Percentiles rank a stretch among this genome's conserved stretches.
Evolutionary conservation across 1,140 invertebrate species (phyloP).

Genomic region (Pteromalus puparum): DNA sequence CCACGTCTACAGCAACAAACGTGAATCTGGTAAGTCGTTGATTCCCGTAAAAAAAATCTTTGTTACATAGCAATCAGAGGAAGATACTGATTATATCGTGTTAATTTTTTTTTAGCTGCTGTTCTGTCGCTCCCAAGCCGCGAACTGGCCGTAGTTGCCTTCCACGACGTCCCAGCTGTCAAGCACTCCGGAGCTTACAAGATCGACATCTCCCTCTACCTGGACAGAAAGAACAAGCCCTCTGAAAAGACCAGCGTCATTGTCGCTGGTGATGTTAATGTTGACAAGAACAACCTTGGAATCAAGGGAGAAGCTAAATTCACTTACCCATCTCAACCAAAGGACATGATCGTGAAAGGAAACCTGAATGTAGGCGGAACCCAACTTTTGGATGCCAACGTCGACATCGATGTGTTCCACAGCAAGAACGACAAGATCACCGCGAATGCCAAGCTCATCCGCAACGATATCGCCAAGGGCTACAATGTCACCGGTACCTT

Average conservation of each 20-base stretch:
- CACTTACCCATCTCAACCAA: slow-evolving; percentile 79
- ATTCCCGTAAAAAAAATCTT: neutral
- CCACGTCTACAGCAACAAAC: slow-evolving; percentile 79
- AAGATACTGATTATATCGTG: neutral
- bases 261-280: slow-evolving; percentile 73
- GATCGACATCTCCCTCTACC: slow-evolving; percentile 77
- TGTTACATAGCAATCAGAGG: neutral
- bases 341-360: slow-evolving; percentile 76
- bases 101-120: slow-evolving; percentile 69
- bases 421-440: slow-evolving; percentile 80
- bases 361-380: slow-evolving; percentile 71
- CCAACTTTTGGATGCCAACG: slow-evolving; percentile 69
- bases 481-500: slow-evolving; percentile 68
- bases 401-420: slow-evolving; percentile 80
- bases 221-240: slow-evolving; percentile 83
- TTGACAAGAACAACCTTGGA: slow-evolving; percentile 73
- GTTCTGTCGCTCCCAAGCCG: slow-evolving; percentile 80
- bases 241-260: slow-evolving; percentile 78
- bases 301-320: slow-evolving; percentile 78
- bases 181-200: slow-evolving; percentile 71
- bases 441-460: slow-evolving; percentile 64
- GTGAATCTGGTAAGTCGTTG: slow-evolving; percentile 69
- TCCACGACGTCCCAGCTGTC: slow-evolving; percentile 66
- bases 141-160: slow-evolving; percentile 78
- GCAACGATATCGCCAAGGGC: slow-evolving; percentile 61